phyloP scores from a whole-genome alignment of 1,140 invertebrate genomes.

The Lucilia sericata region DNA sequence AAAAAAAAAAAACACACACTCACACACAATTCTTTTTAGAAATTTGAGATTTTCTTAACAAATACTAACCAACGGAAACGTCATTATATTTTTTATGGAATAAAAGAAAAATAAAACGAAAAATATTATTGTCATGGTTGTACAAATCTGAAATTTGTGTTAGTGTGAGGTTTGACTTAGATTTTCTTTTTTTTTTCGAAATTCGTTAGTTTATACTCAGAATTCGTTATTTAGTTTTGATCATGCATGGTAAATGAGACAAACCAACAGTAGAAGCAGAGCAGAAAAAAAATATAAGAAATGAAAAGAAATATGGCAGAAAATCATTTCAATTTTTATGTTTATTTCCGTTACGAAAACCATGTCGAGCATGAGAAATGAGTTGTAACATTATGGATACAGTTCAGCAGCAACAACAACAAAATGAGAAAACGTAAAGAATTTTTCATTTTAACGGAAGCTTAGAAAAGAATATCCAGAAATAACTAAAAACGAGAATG shows the following conservation, averaged over 20 bases:
- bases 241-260: conserved; percentile 29
- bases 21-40: conserved; percentile 1
- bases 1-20: neutral
- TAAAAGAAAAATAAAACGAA: neutral
- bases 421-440: neutral
- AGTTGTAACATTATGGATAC: conserved; percentile 27
- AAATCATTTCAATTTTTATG: conserved; percentile 37
- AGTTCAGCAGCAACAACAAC: neutral
- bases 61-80: conserved; percentile 33
- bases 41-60: conserved; percentile 14
- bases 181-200: neutral
- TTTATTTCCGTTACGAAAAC: conserved; percentile 38
- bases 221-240: conserved; percentile 1
- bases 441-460: conserved; percentile 34
- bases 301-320: conserved; percentile 1
- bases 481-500: too few species aligned
- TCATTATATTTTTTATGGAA: conserved; percentile 28
- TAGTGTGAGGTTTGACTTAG: neutral
- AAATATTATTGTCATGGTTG: conserved; percentile 8
- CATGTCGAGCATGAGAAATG: conserved; percentile 36
- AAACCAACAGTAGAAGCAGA: neutral
- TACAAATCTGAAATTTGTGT: neutral
- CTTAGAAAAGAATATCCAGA: conserved; percentile 10
- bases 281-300: neutral
- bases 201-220: neutral